Base-by-base conservation (phyloP, 2,888 invertebrate species). In the Polydrusus cervinus region DNA sequence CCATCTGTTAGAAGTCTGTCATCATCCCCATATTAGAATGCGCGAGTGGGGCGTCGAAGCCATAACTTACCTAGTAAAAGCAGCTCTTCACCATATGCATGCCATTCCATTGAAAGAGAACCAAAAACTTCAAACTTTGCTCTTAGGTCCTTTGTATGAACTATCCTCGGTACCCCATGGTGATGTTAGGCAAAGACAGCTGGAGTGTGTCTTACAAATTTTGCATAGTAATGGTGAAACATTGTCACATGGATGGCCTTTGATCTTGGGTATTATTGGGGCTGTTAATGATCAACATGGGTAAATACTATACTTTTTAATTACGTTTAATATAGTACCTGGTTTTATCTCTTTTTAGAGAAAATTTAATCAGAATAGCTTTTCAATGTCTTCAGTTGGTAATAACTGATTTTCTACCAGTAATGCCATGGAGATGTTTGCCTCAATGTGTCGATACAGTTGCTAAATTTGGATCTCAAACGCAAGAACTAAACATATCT, bases 41-140 rank as follows among this genome's bases (percentile, higher is more conserved):
- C 89, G 99, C 45, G 97, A 97, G 86, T 99, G 98, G 98, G 98
- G 98, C 0, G 97, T 98, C 0, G 97, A 98, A 87, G 97, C 98
- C 0, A 93, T 99, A 68, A 98, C 98, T 0, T 96, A 96, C 84
- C 89, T 99, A 60, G 97, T 98, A 0, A 96, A 95, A 86, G 94
- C 96, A 0, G 97, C 98, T 1, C 90, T 98, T 79, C 94, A 94
- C 80, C 94, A 94, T 85, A 95, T 95, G 84, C 95, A 96, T 85
- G 92, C 92, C 11, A 91, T 95, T 76, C 95, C 96, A 0, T 89
- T 94, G 0, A 92, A 94, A 65, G 94, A 95, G 81, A 96, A 96
- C 83, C 94, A 96, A 90, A 92, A 94, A 79, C 89, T 97, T n/a
- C 95, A 97, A 88, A 93, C 95, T 0, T 89, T 97, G 73, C 89